Evolutionary conservation across 2,888 invertebrate species (phyloP).

Genomic region (Dolichomitus sp.): DNA sequence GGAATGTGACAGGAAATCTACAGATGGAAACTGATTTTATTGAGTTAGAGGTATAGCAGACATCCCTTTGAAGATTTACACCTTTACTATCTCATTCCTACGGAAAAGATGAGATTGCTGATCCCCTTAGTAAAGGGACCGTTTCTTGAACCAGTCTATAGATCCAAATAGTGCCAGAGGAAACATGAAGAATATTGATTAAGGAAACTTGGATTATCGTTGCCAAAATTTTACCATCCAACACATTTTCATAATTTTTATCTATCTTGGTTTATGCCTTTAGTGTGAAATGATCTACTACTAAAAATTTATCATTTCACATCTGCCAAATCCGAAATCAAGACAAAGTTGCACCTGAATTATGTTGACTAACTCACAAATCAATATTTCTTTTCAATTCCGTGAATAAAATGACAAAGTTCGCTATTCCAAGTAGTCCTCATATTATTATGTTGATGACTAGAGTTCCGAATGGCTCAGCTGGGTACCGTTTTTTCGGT

Average conservation of each 20-base stretch:
- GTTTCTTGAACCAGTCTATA: background rate
- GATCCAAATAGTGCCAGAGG: background rate
- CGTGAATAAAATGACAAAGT: too few relatives aligned
- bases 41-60: background rate
- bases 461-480: too few relatives aligned
- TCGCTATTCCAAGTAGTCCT: too few relatives aligned
- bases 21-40: slow-evolving; percentile 16
- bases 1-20: background rate
- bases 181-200: background rate
- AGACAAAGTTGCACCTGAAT: too few relatives aligned
- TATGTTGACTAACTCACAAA: too few relatives aligned
- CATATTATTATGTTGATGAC: too few relatives aligned
- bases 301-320: too few relatives aligned
- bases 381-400: too few relatives aligned
- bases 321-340: too few relatives aligned
- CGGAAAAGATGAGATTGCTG: background rate
- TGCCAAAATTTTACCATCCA: background rate
- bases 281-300: too few relatives aligned
- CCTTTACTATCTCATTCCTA: background rate
- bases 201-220: background rate
- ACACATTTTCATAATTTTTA: background rate
- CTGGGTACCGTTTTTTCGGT: too few relatives aligned
- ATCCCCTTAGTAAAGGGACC: background rate
- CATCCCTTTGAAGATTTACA: slow-evolving; percentile 5
- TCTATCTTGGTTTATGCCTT: too few relatives aligned